phyloP scores from a whole-genome alignment of 2,888 invertebrate species.

The Muschampia plurimacula region DNA sequence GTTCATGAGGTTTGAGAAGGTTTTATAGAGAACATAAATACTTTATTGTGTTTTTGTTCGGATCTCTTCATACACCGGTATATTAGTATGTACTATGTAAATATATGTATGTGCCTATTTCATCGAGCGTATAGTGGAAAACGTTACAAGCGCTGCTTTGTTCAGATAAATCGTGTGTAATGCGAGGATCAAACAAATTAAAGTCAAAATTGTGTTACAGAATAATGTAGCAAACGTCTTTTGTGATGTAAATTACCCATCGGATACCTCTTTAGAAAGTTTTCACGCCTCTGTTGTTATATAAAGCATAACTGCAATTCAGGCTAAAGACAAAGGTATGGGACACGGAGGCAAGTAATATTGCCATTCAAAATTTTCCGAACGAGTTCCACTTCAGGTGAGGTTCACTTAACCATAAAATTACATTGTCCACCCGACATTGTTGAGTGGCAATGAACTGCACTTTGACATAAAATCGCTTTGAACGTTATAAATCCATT shows the following conservation, averaged over 20 bases:
- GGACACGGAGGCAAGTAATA: conserved; percentile 70
- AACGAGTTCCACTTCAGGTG: conserved; percentile 79
- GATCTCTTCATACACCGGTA: conserved; percentile 56
- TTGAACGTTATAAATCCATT: conserved; percentile 81
- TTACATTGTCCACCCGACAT: conserved; percentile 83
- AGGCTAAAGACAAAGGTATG: conserved; percentile 73
- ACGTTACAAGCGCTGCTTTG: not conserved
- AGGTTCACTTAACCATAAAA: conserved; percentile 84
- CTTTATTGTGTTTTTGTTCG: conserved; percentile 79
- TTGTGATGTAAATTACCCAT: conserved; percentile 43
- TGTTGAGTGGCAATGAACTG: conserved; percentile 84
- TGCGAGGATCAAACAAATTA: conserved; percentile 21
- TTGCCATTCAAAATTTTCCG: conserved; percentile 81
- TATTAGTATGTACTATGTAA: conserved; percentile 43
- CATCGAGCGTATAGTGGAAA: not conserved
- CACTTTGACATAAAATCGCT: conserved; percentile 85
- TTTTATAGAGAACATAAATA: conserved; percentile 83
- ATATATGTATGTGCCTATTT: conserved; percentile 46
- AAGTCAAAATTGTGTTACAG: conserved; percentile 21
- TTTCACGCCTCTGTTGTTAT: conserved; percentile 77
- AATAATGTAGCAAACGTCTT: conserved; percentile 30
- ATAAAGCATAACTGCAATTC: conserved; percentile 82
- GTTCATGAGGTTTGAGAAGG: conserved; percentile 67
- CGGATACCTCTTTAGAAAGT: conserved; percentile 65
- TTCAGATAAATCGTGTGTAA: not conserved